A percentile compares a stretch with the other conserved stretches of the same genome.
Evolutionary conservation across 30 jellyfish, hydroid and myxozoan genomes (phyloP).

Genomic region (Cassiopea xamachana): DNA sequence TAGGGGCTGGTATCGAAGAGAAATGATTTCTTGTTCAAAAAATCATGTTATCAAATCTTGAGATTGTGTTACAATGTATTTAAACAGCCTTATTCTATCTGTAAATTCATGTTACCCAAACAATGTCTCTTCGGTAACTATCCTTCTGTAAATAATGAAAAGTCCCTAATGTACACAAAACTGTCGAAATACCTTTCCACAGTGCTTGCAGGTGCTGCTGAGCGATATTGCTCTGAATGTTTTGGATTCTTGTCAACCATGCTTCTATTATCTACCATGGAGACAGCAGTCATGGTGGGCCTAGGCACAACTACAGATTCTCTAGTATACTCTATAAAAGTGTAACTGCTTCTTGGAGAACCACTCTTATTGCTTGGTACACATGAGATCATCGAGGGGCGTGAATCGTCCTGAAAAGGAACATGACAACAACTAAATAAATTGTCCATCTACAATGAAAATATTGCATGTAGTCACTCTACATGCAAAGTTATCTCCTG

Average conservation of each 20-base stretch:
- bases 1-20: too few species aligned
- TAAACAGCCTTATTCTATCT: too few species aligned
- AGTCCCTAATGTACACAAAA: too few species aligned
- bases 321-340: constrained; percentile 55
- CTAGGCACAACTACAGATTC: constrained; percentile 70
- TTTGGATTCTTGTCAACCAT: constrained; percentile 24
- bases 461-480: too few species aligned
- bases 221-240: constrained; percentile 33
- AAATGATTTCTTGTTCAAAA: too few species aligned
- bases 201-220: constrained; percentile 22
- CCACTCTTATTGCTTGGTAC: constrained; percentile 31
- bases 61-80: too few species aligned
- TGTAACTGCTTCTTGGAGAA: constrained; percentile 54
- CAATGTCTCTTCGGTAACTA: too few species aligned
- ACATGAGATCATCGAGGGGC: constrained; percentile 75
- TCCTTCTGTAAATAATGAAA: too few species aligned
- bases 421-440: neutral
- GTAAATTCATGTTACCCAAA: too few species aligned
- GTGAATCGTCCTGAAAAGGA: constrained; percentile 51
- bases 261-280: constrained; percentile 29
- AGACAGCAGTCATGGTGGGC: constrained; percentile 43
- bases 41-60: too few species aligned
- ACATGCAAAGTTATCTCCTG: too few species aligned
- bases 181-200: constrained; percentile 3
- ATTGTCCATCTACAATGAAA: neutral